Evolutionary conservation across 2,888 invertebrate species (phyloP), one percentile per base, ranked within the genome.

Genomic region (Lycocerus yunnanus): DNA sequence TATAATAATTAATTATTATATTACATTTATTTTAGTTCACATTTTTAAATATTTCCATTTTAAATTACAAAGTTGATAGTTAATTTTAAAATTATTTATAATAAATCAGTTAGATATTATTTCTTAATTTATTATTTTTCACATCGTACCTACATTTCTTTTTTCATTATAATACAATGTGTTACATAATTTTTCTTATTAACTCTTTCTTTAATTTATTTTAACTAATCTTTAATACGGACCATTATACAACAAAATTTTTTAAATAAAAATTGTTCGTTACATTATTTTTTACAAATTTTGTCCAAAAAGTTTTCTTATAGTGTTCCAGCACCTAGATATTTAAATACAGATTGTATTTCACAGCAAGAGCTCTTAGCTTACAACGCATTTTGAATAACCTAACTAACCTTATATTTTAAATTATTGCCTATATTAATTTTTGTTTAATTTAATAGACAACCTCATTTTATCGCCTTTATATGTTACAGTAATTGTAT

Each of bases 1-100:
- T 85, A 85, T 85, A 84, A 81, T 84, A 83, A 80, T 82, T 84
- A 81, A 84, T 84, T 84, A 83, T 82, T 83, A 83, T 84, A 84
- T 84, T 84, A 84, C 82, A 84, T 83, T 84, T 84, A 82, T 84
- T 85, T 83, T 83, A 63, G 61, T 63, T 63, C 16, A 63, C 61
- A n/a, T n/a, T 43, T 43, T 43, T 27, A 27, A 61, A 61, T 61
- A 61, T 16, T 61, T 61, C 61, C 61, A 27, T 27, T 27, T 27
- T 27, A 63, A 63, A n/a, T 63, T 63, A 63, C 61, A 63, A 13
- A 63, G 9, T 63, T 20, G 61, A 63, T 63, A 18, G 61, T 63
- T 16, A 63, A 20, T 63, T 63, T 61, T 18, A 63, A 63, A 63
- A 18, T 63, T 63, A 63, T 63, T 63, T 20, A 16, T 63, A 63